These are phyloP conservation scores for Eledona agricola DNA, from an alignment of 2,888 invertebrate genomes.

Conservation along the genomic window DNA sequence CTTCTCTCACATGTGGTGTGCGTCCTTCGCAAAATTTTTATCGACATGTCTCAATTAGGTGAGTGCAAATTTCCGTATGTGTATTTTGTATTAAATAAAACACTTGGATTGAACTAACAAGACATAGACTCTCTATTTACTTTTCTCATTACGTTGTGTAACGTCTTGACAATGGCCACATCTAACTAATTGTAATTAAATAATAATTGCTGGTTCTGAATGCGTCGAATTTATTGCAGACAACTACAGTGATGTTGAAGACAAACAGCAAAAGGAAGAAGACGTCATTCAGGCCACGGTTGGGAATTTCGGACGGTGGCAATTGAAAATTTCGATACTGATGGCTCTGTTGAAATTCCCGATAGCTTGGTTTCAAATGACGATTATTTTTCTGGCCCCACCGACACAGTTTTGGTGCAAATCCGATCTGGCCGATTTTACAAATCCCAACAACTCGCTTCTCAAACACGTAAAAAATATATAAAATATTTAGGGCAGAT, in stretches of 20 bases:
- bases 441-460: conserved; percentile 46
- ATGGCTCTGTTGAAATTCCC: conserved; percentile 70
- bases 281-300: conserved; percentile 57
- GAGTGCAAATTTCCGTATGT: background rate
- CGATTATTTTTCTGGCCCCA: conserved; percentile 71
- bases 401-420: conserved; percentile 69
- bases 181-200: too few relatives aligned
- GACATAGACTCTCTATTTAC: conserved; percentile 12
- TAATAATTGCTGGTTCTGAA: too few relatives aligned
- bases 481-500: background rate
- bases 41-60: conserved; percentile 21
- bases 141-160: background rate
- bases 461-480: conserved; percentile 39
- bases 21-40: conserved; percentile 9
- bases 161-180: too few relatives aligned
- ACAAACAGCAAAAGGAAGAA: conserved; percentile 16
- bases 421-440: conserved; percentile 48
- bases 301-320: conserved; percentile 71
- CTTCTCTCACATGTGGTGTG: conserved; percentile 13
- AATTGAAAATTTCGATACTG: conserved; percentile 64
- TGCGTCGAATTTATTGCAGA: conserved; percentile 13
- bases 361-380: conserved; percentile 70
- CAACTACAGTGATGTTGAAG: conserved; percentile 2
- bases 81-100: too few relatives aligned
- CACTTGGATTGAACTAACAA: too few relatives aligned